These are phyloP conservation scores for Aleiodes leptofemur DNA, from an alignment of 2,888 invertebrate species.

Conservation along the genomic window DNA sequence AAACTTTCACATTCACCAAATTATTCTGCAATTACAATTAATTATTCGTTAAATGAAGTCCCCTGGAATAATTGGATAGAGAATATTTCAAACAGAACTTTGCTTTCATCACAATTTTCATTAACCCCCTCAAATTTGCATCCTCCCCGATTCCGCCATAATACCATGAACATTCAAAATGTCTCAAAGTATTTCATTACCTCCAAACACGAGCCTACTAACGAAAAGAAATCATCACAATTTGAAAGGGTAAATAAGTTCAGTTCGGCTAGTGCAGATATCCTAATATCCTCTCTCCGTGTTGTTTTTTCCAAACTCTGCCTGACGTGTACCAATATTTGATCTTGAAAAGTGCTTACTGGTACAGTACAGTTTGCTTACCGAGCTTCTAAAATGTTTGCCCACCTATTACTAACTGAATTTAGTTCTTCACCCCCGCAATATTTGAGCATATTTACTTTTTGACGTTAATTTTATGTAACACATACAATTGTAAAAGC, in stretches of 20 bases:
- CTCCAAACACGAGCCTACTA: too few species aligned
- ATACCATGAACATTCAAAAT: too few species aligned
- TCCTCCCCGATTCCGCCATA: too few species aligned
- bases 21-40: too few species aligned
- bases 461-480: not conserved
- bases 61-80: too few species aligned
- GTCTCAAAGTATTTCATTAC: too few species aligned
- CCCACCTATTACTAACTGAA: conserved; percentile 22
- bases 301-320: conserved; percentile 12
- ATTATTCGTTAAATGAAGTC: too few species aligned
- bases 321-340: conserved; percentile 44
- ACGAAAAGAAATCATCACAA: not conserved
- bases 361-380: not conserved
- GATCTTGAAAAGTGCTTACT: conserved; percentile 35
- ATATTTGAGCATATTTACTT: conserved; percentile 1
- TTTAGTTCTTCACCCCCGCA: not conserved
- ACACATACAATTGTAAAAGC: not conserved
- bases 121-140: too few species aligned
- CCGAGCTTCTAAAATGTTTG: conserved; percentile 14
- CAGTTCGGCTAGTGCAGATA: conserved; percentile 9
- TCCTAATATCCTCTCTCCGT: not conserved
- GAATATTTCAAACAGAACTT: too few species aligned
- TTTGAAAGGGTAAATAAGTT: not conserved
- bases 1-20: too few species aligned
- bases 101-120: too few species aligned